Conservation (phyloP, 2,797 vertebrate species). For the Tangara arthus region DNA sequence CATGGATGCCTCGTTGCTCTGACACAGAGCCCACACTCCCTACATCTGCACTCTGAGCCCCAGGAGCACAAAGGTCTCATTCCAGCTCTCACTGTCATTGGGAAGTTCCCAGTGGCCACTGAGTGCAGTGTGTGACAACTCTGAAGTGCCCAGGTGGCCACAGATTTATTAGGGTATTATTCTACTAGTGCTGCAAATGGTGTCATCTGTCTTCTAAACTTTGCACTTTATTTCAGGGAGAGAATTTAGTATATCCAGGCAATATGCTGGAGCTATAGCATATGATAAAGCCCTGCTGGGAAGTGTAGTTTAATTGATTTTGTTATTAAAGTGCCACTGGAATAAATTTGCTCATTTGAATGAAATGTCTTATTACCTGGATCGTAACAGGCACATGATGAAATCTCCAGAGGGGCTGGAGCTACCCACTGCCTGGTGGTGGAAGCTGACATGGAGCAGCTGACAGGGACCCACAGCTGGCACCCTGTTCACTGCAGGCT, state of each 20-base stretch:
- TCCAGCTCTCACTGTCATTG: neutral
- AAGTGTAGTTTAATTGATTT: constrained; percentile 66
- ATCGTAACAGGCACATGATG: constrained; percentile 3
- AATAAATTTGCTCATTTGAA: constrained; percentile 69
- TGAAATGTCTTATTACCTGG: constrained; percentile 54
- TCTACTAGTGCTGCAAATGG: constrained; percentile 9
- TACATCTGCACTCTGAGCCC: fast-evolving
- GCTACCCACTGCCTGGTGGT: neutral
- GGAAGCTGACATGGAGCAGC: neutral
- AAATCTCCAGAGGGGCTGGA: neutral
- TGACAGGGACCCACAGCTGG: neutral
- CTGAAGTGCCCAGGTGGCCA: neutral
- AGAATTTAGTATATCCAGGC: constrained; percentile 27
- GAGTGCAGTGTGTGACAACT: neutral
- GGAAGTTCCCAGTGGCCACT: neutral
- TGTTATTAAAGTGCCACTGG: constrained; percentile 54
- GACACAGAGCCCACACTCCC: neutral
- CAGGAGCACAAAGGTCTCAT: neutral
- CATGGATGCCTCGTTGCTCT: fast-evolving
- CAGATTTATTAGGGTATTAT: constrained; percentile 50
- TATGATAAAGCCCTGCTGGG: constrained; percentile 58
- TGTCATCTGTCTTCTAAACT: constrained; percentile 60
- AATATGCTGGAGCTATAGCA: constrained; percentile 42
- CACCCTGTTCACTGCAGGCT: neutral
- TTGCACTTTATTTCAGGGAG: constrained; percentile 48